Evolutionary conservation across 2,797 vertebrate genomes (phyloP).

Genomic region (Tiaroga cobitis): DNA sequence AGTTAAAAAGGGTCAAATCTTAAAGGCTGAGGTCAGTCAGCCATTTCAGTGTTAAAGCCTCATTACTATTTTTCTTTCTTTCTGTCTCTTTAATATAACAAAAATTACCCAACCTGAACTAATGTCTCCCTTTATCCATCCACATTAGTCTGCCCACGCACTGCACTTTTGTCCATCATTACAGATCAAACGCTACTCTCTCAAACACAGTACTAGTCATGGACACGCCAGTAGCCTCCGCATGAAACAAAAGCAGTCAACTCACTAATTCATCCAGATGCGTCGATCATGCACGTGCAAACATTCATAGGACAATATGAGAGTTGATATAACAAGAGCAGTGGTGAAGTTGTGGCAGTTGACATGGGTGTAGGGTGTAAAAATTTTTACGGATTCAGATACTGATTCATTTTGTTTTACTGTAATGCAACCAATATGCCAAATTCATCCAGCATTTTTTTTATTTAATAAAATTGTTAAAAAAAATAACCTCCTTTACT

Average conservation of each 20-base stretch:
- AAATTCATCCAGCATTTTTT: too few relatives aligned
- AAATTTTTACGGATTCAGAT: too few relatives aligned
- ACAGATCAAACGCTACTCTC: conserved; percentile 20
- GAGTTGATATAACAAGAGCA: background rate
- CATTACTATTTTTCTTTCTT: background rate
- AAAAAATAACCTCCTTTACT: too few relatives aligned
- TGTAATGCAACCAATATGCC: too few relatives aligned
- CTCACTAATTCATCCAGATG: background rate
- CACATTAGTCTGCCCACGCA: conserved; percentile 27
- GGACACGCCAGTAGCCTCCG: background rate
- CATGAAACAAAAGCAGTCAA: conserved; percentile 3
- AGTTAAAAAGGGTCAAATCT: background rate
- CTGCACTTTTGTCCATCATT: conserved; percentile 38
- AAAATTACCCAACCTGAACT: conserved; percentile 25
- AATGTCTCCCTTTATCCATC: conserved; percentile 12
- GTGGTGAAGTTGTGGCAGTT: background rate
- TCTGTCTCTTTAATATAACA: conserved; percentile 1
- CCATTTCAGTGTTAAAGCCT: conserved; percentile 24
- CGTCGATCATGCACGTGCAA: background rate
- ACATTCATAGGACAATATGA: background rate
- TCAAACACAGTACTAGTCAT: conserved; percentile 8
- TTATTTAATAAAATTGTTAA: too few relatives aligned
- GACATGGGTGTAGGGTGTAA: too few relatives aligned
- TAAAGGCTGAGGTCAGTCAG: conserved; percentile 18
- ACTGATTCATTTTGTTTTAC: too few relatives aligned